Conservation (phyloP, 2,113 vertebrate genomes). For the Python bivittatus region DNA sequence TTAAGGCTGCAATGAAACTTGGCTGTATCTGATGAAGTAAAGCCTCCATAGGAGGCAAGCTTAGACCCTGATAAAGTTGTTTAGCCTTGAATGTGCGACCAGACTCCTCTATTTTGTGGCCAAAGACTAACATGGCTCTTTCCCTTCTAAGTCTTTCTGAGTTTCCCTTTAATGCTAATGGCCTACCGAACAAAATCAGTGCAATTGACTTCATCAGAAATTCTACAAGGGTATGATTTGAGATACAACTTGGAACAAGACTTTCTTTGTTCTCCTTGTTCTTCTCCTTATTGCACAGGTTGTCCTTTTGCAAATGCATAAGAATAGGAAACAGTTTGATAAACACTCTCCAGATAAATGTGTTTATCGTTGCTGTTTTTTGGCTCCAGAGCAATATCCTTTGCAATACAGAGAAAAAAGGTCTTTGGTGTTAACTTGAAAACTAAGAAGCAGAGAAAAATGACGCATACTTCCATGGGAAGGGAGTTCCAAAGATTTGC, state of each 20-base stretch:
- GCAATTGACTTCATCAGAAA: background rate
- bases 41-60: background rate
- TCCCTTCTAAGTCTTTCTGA: background rate
- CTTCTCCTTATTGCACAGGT: background rate
- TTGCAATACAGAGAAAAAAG: too few species aligned
- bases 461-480: too few species aligned
- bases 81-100: background rate
- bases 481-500: too few species aligned
- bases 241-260: background rate
- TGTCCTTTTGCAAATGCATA: background rate
- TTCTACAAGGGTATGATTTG: background rate
- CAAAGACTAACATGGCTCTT: background rate
- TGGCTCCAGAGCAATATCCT: too few species aligned
- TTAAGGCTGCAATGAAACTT: background rate
- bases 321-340: background rate
- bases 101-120: background rate
- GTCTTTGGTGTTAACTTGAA: too few species aligned
- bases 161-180: background rate
- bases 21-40: background rate
- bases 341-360: background rate
- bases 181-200: background rate
- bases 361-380: background rate
- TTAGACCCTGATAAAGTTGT: background rate
- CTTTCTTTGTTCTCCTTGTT: background rate
- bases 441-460: too few species aligned